Evolutionary conservation across 2,113 vertebrate genomes (phyloP), one percentile per base, ranked within the genome.

Genomic region (Odobenus rosmarus): DNA sequence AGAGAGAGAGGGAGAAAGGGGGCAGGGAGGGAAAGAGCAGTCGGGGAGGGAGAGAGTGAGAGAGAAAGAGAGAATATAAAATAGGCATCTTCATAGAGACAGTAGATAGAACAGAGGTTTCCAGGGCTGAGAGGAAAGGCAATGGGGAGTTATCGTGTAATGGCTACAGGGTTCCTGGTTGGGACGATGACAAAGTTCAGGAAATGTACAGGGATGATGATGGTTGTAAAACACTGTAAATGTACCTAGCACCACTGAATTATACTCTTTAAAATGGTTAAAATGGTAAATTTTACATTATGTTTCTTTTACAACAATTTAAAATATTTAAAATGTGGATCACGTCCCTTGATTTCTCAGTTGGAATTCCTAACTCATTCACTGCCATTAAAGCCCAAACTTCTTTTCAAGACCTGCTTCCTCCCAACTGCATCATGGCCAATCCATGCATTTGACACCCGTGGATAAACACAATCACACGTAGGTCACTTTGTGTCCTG

Each of bases 351-450:
- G 18, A 62, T 74, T 97, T 93, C 91, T 69, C 82, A 46, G 5
- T 9, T 59, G 57, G 59, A 93, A 84, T 88, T 76, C 36, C 55
- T 53, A 62, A 91, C 55, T 83, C 61, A 53, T n/a, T 90, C 36
- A 86, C 26, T 72, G 21, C 16, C 81, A 88, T 69, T 53, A 59
- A 97, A 89, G 9, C 33, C 24, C 49, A 39, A 5, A 82, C 83
- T 93, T 97, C 49, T 72, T 84, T 69, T 88, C 53, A 88, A 95
- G 90, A 74, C 42, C 23, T 61, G n/a, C 49, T 85, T 74, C 76
- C n/a, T 81, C 76, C 33, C 67, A 79, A 79, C 2, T 59, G 31
- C 0, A 2, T 64, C 61, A 74, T 7, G n/a, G 67, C 49, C 64
- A 74, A 31, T 74, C 69, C 69, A 82, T 1, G 7, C 24, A 39